Evolutionary conservation across 2,113 vertebrate species (phyloP).

Genomic region (Pedionomus torquatus): DNA sequence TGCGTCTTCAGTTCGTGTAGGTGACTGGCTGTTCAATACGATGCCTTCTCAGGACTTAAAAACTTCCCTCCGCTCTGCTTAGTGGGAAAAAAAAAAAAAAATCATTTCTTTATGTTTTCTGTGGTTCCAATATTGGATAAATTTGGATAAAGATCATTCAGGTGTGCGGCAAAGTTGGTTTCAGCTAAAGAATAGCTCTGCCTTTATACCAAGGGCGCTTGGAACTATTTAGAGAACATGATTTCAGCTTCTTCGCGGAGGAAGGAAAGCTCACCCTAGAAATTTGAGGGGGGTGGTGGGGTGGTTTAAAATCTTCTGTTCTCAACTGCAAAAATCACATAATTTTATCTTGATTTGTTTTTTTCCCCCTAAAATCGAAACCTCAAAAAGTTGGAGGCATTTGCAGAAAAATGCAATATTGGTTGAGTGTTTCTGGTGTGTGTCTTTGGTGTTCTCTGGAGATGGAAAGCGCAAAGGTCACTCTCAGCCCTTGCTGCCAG

Average conservation of each 20-base stretch:
- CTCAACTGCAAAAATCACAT: background rate
- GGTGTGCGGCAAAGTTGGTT: background rate
- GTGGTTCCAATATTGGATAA: rapidly evolving
- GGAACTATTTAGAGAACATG: background rate
- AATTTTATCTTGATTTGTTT: background rate
- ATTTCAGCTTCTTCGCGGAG: background rate
- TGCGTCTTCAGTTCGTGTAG: background rate
- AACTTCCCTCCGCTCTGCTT: background rate
- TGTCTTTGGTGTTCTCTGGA: background rate
- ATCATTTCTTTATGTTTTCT: rapidly evolving
- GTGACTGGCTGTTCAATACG: background rate
- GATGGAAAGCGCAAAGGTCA: background rate
- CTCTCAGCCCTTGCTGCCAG: background rate
- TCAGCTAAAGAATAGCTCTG: background rate
- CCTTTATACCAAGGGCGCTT: background rate
- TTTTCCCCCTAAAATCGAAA: background rate
- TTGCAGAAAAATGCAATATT: background rate
- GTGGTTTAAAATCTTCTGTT: background rate
- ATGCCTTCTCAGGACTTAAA: background rate
- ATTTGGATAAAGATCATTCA: background rate
- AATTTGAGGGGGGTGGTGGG: background rate
- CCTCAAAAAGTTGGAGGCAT: background rate
- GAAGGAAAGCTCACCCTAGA: background rate
- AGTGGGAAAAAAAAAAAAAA: too few species aligned
- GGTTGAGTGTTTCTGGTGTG: too few species aligned